A percentile compares a stretch with the other conserved stretches of the same genome.
Evolutionary conservation across 2,113 vertebrate genomes (phyloP).

Genomic region (Microtus oregoni): DNA sequence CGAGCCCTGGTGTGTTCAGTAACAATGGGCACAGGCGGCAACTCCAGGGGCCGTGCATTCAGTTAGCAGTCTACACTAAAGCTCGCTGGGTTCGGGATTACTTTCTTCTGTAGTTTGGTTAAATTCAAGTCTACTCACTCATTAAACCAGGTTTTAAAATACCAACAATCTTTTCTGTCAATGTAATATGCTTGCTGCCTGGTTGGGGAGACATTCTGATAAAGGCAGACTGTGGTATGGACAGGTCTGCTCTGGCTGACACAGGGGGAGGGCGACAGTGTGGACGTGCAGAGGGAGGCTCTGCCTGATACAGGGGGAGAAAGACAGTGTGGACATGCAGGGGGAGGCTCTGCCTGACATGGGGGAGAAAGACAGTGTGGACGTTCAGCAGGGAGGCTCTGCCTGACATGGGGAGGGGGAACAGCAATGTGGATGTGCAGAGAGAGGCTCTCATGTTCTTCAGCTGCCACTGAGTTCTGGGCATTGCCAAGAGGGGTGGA

Average conservation of each 20-base stretch:
- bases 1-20: background rate
- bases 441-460: background rate
- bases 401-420: too few species aligned
- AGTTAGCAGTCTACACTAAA: background rate
- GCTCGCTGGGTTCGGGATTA: background rate
- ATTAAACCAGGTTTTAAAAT: background rate
- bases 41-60: background rate
- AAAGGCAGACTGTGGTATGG: background rate
- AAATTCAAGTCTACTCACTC: slow-evolving; percentile 26
- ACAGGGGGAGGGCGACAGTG: background rate
- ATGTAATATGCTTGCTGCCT: background rate
- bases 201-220: background rate
- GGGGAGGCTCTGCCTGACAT: too few species aligned
- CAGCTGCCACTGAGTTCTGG: background rate
- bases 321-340: too few species aligned
- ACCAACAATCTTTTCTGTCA: background rate
- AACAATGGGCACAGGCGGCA: background rate
- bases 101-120: background rate
- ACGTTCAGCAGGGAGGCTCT: too few species aligned
- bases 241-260: background rate
- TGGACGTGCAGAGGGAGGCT: background rate
- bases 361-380: too few species aligned
- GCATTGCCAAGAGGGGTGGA: background rate
- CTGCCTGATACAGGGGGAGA: too few species aligned
- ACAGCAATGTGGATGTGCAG: background rate